Conservation (phyloP, 2,113 vertebrate species). For the Halichoeres trimaculatus region DNA sequence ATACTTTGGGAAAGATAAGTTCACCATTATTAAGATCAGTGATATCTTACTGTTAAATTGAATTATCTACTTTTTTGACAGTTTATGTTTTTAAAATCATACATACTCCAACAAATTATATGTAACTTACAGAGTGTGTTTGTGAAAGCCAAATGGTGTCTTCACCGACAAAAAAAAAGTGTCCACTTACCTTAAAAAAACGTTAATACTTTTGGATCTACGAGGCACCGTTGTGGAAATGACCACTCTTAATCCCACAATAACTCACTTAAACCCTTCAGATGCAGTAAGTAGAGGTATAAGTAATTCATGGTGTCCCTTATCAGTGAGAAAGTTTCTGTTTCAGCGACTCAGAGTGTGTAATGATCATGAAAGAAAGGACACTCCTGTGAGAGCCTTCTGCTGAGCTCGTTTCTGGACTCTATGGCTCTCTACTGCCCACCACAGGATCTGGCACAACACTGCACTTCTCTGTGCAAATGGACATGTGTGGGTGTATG, state of each 20-base stretch:
- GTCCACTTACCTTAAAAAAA: neutral
- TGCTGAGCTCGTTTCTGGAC: neutral
- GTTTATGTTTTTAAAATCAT: too few relatives aligned
- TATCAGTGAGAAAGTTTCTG: neutral
- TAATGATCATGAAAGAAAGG: slow-evolving; percentile 11
- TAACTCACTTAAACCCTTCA: neutral
- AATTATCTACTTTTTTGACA: too few relatives aligned
- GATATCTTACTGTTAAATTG: too few relatives aligned
- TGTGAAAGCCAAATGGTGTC: too few relatives aligned
- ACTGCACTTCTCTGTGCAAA: slow-evolving; percentile 59
- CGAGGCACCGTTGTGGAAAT: neutral
- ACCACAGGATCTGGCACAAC: slow-evolving; percentile 63
- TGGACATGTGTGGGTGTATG: slow-evolving; percentile 23
- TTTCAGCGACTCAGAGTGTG: neutral
- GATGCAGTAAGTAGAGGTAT: neutral
- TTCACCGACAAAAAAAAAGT: neutral
- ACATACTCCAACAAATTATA: too few relatives aligned
- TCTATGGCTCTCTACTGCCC: slow-evolving; percentile 70
- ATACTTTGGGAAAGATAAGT: too few relatives aligned
- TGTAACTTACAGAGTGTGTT: too few relatives aligned
- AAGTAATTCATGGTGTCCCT: neutral
- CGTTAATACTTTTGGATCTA: too few relatives aligned
- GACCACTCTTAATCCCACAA: neutral
- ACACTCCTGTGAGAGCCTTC: slow-evolving; percentile 10
- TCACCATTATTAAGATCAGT: too few relatives aligned